Evolutionary conservation across 2,888 invertebrate species (phyloP), one percentile per base, ranked within the genome.

Genomic region (Gerosis bhagava): DNA sequence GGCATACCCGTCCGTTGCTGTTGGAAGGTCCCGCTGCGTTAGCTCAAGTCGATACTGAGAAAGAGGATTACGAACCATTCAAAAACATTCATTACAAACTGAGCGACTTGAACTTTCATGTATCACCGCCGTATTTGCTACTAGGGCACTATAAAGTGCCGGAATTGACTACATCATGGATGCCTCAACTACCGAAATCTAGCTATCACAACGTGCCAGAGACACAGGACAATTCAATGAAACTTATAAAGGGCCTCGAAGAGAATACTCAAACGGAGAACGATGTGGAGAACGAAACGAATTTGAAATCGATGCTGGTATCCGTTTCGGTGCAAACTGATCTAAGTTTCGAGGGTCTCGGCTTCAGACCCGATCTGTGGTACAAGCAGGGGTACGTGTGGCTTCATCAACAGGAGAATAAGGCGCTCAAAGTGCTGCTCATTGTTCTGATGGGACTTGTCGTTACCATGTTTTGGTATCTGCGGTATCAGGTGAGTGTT

Each of bases 321-420:
- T 90, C 90, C 0, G 83, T 92, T 42, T 83, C 86, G 0, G 90
- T 92, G 5, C 92, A 93, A 68, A 92, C 92, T 0, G 92, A 92
- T 1, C 88, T 90, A 0, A 61, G 88, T 5, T 84, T 89, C 7
- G 87, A 89, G 54, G 86, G 83, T 3, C 69, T 78, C 16, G 66
- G 65, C 17, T 73, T 87, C 15, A 73, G 78, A 44, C 86, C 83
- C 5, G 75, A 78, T 34, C 47, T 81, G 49, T 83, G 80, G 83
- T 88, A 83, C 61, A 83, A 83, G 46, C 70, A 73, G 49, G 63
- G 79, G 1, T 90, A 91, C 54, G 62, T 80, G 7, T 95, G 94
- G 94, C 75, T 95, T 0, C 91, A 93, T 65, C 93, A 94, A 61
- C 94, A 95, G 63, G 95, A 95, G 59, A 95, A 94, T 67, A 93